phyloP scores from a whole-genome alignment of 1,140 invertebrate species.

The Drosophila carrolli region DNA sequence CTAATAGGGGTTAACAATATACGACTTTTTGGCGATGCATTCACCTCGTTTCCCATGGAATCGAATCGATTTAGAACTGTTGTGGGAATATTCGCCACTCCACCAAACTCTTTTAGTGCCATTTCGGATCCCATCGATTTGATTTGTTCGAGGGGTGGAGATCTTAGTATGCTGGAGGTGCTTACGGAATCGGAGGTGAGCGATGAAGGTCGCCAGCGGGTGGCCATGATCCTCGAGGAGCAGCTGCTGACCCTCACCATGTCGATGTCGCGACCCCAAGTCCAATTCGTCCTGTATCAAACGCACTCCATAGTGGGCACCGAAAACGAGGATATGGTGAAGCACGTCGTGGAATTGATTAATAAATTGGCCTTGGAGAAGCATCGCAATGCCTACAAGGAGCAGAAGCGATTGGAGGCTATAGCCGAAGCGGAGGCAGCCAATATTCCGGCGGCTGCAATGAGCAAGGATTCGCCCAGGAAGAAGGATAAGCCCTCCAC shows the following conservation, averaged over 20 bases:
- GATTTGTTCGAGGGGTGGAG: slow-evolving; percentile 88
- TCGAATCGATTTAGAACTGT: slow-evolving; percentile 88
- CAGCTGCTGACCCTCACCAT: slow-evolving; percentile 88
- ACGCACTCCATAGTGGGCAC: slow-evolving; percentile 89
- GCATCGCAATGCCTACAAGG: slow-evolving; percentile 85
- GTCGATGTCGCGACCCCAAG: slow-evolving; percentile 89
- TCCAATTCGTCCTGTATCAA: slow-evolving; percentile 89
- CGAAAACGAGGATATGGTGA: slow-evolving; percentile 88
- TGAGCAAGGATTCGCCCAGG: slow-evolving; percentile 67
- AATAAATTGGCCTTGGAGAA: slow-evolving; percentile 88
- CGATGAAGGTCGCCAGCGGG: slow-evolving; percentile 86
- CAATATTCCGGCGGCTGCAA: slow-evolving; percentile 77
- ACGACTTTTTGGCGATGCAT: slow-evolving; percentile 86
- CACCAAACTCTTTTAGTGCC: slow-evolving; percentile 91
- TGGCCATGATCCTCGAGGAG: slow-evolving; percentile 87
- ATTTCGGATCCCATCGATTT: slow-evolving; percentile 90
- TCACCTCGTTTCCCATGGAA: slow-evolving; percentile 86
- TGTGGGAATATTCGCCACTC: slow-evolving; percentile 90
- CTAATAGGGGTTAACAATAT: slow-evolving; percentile 86
- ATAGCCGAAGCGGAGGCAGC: slow-evolving; percentile 75
- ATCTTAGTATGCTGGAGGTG: slow-evolving; percentile 88
- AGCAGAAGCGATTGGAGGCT: slow-evolving; percentile 74
- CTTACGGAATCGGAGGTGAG: slow-evolving; percentile 88
- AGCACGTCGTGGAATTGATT: slow-evolving; percentile 86
- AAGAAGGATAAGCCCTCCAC: slow-evolving; percentile 63